Evolutionary conservation across 2,888 invertebrate species (phyloP), one percentile per base, ranked within the genome.

Genomic region (Phengaris alcon): DNA sequence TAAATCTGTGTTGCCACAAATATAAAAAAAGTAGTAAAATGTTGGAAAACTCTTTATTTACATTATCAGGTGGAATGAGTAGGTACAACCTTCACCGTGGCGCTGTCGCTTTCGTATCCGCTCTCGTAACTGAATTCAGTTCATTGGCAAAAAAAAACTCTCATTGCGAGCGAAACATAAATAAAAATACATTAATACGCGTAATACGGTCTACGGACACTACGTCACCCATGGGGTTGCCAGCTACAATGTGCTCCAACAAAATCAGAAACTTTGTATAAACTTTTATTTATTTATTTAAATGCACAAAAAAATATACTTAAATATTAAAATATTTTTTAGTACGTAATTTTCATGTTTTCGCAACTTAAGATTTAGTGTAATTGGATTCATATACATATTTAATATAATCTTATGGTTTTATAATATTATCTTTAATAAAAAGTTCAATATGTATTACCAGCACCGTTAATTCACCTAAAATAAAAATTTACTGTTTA

Each of bases 151-250:
- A 64, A 73, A 75, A 78, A 77, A 77, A 77, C 74, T 75, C 77
- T 76, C 77, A 78, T 76, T 78, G 77, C 76, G 55, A 74, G 75
- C 77, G 75, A 77, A 70, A 74, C 78, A 79, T 79, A 79, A 79
- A 79, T 77, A 79, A 79, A 79, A 79, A 78, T 77, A 79, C 77
- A 79, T 79, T 79, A 79, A 79, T 77, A 79, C 75, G 73, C 76
- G 79, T 79, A 79, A 77, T 79, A 79, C 79, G 77, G 77, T 72
- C 72, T 72, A 72, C 72, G 72, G 51, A 35, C 68, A 73, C 77
- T 75, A 77, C 76, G 77, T 76, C 76, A 75, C 76, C 74, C 75
- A 69, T 7, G 54, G 72, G 51, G 72, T 13, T 72, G 54, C 72
- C 72, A 12, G 15, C 35, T 22, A 5, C 13, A 10, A 54, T 12